phyloP scores from a whole-genome alignment of 2,888 invertebrate genomes.

The Archaeoteleia sp. region DNA sequence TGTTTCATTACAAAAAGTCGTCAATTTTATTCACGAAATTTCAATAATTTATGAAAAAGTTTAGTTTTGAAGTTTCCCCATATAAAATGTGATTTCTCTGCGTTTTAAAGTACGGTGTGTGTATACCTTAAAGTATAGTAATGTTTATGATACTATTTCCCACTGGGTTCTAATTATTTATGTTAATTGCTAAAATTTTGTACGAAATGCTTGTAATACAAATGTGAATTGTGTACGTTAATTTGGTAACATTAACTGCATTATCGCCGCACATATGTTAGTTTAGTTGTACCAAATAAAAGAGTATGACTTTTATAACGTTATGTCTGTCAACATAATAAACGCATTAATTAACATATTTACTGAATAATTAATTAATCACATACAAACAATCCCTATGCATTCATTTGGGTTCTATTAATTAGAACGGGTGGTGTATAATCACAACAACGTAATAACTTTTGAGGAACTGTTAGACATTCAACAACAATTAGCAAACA shows the following conservation, averaged over 20 bases:
- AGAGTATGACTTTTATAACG: constrained; percentile 41
- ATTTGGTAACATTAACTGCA: constrained; percentile 23
- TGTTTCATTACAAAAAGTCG: constrained; percentile 8
- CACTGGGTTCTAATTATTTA: constrained; percentile 14
- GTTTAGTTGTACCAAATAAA: constrained; percentile 29
- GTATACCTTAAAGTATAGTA: neutral
- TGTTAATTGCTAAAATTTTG: constrained; percentile 40
- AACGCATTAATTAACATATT: constrained; percentile 41
- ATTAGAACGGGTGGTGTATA: constrained; percentile 8
- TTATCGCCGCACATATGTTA: constrained; percentile 30
- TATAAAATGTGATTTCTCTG: too few relatives aligned
- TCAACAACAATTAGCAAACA: too few relatives aligned
- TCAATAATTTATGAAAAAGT: too few relatives aligned
- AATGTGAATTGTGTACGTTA: constrained; percentile 26
- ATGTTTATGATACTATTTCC: neutral
- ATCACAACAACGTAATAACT: constrained; percentile 21
- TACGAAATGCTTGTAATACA: constrained; percentile 28
- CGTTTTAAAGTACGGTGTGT: too few relatives aligned
- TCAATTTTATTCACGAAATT: too few relatives aligned
- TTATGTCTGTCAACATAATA: constrained; percentile 46
- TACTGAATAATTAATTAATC: constrained; percentile 14
- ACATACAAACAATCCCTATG: constrained; percentile 9
- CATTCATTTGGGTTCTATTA: constrained; percentile 15
- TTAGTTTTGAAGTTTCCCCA: too few relatives aligned
- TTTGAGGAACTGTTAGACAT: too few relatives aligned